These are phyloP conservation scores for Rugalucina vietnamica DNA, from an alignment of 2,888 invertebrate species.

Conservation along the genomic window DNA sequence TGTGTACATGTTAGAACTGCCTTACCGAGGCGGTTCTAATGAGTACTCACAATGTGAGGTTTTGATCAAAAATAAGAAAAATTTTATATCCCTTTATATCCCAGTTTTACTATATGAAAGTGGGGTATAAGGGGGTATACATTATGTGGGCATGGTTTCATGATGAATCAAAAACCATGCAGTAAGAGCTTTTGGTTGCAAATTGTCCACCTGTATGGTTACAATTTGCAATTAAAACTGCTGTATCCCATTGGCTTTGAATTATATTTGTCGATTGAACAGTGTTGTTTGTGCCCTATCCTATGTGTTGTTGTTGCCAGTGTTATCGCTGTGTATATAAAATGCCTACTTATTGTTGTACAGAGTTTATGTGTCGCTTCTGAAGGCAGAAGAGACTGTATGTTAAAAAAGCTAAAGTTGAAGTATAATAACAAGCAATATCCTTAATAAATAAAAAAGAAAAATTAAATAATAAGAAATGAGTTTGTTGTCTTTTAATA, in stretches of 20 bases:
- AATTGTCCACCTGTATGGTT: too few relatives aligned
- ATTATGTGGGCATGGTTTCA: too few relatives aligned
- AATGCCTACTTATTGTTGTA: slow-evolving; percentile 7
- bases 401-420: slow-evolving; percentile 11
- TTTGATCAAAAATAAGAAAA: too few relatives aligned
- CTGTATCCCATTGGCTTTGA: background rate
- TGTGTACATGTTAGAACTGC: too few relatives aligned
- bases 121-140: too few relatives aligned
- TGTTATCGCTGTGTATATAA: slow-evolving; percentile 7
- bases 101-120: too few relatives aligned
- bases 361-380: slow-evolving; percentile 1
- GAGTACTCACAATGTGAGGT: too few relatives aligned
- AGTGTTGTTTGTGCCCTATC: background rate
- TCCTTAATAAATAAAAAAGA: slow-evolving; percentile 17
- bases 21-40: too few relatives aligned
- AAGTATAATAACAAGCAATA: slow-evolving; percentile 21
- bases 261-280: background rate
- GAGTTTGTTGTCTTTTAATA: background rate
- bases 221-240: too few relatives aligned
- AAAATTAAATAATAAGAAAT: background rate
- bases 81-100: too few relatives aligned
- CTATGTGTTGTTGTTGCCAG: background rate
- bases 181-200: too few relatives aligned
- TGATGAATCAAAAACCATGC: too few relatives aligned
- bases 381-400: background rate